phyloP scores from a whole-genome alignment of 1,140 invertebrate species.

The Sarcophaga peregrina region DNA sequence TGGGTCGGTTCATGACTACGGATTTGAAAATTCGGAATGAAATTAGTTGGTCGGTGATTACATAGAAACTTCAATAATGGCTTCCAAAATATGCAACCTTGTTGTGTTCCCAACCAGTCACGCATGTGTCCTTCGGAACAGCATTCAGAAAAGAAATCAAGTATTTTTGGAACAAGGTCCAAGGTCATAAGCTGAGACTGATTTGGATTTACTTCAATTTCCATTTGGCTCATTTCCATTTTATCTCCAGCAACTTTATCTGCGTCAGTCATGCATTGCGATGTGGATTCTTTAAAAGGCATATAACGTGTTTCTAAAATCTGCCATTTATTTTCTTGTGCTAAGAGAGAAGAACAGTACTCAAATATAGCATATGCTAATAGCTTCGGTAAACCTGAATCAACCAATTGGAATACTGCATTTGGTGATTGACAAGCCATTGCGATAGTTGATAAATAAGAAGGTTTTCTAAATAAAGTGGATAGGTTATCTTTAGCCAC shows the following conservation, averaged over 20 bases:
- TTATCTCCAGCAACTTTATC: conserved; percentile 66
- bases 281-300: background rate
- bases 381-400: conserved; percentile 80
- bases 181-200: conserved; percentile 43
- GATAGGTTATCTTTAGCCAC: conserved; percentile 66
- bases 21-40: conserved; percentile 45
- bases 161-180: conserved; percentile 71
- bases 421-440: conserved; percentile 80
- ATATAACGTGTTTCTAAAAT: background rate
- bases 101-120: conserved; percentile 84
- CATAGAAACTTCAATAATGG: conserved; percentile 82
- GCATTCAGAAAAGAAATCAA: conserved; percentile 84
- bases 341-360: conserved; percentile 67
- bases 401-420: conserved; percentile 79
- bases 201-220: conserved; percentile 42
- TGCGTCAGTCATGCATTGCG: conserved; percentile 65
- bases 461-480: conserved; percentile 70
- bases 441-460: conserved; percentile 79
- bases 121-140: conserved; percentile 84
- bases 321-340: conserved; percentile 44
- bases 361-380: conserved; percentile 72
- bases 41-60: conserved; percentile 64
- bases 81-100: conserved; percentile 86
- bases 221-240: background rate
- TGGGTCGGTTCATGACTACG: conserved; percentile 69